These are phyloP conservation scores for Oreochromis spilurus DNA, from an alignment of 2,113 vertebrate genomes.

Conservation along the genomic window DNA sequence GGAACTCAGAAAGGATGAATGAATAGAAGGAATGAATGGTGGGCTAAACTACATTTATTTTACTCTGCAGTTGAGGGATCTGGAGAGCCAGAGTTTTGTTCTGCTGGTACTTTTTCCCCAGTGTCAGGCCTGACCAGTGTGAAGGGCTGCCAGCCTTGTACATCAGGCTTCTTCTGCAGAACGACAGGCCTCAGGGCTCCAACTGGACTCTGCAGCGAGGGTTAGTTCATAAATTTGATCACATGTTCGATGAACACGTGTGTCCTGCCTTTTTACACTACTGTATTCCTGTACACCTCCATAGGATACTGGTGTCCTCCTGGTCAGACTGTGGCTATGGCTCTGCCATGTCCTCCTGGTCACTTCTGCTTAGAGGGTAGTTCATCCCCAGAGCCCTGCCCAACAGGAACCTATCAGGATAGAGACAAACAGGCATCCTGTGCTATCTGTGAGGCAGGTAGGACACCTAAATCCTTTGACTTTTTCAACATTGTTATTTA, in stretches of 20 bases:
- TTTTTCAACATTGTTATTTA: background rate
- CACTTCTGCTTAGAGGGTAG: constrained; percentile 74
- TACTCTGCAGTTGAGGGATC: constrained; percentile 74
- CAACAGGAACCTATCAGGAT: constrained; percentile 73
- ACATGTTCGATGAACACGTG: background rate
- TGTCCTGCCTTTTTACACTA: background rate
- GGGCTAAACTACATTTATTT: background rate
- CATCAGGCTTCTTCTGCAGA: constrained; percentile 79
- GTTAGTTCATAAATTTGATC: constrained; percentile 52
- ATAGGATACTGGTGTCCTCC: constrained; percentile 78
- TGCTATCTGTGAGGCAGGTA: constrained; percentile 69
- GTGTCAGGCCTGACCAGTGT: constrained; percentile 55
- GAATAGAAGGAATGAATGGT: background rate
- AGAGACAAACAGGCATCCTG: constrained; percentile 66
- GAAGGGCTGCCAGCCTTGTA: constrained; percentile 78
- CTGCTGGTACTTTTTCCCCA: constrained; percentile 81
- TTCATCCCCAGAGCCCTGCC: constrained; percentile 66
- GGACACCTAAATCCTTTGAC: background rate
- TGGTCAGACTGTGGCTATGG: constrained; percentile 63
- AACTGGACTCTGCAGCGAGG: constrained; percentile 78
- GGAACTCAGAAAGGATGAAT: background rate
- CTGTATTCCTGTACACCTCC: background rate
- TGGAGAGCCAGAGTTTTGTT: constrained; percentile 75
- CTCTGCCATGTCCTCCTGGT: constrained; percentile 69
- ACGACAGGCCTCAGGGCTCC: constrained; percentile 74